Base-by-base conservation (phyloP, 2,113 vertebrate genomes). In the Mugil cephalus region DNA sequence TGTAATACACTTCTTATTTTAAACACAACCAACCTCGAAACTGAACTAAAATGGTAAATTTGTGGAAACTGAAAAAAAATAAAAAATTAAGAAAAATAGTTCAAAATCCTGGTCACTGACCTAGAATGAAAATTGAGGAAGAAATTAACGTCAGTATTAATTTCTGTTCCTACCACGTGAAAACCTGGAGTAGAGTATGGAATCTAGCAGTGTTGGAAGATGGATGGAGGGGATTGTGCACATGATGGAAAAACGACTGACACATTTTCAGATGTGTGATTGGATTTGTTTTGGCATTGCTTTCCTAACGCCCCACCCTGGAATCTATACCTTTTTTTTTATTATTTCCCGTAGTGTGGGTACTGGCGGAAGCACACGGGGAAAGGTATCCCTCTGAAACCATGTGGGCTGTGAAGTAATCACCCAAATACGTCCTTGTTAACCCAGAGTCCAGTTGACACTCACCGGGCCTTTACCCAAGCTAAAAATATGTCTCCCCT, bases 281-380 rank as follows among this genome's bases (percentile, higher is more conserved):
- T 72, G 51, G 68, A 86, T 73, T 86, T 69, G 47, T 79, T 85
- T 91, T 90, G 80, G 85, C 68, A 72, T 51, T 6, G 42, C 17
- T 53, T 63, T 76, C 43, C 19, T 34, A 65, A 47, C 72, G 19
- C 76, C 24, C 24, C 73, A 74, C 70, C 64, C 56, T 86, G 79
- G 73, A 90, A 62, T 85, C 42, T 69, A 66, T 79, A 85, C 75
- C 59, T 88, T 84, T 83, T 84, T 83, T 87, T 85, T 87, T 87
- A 89, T 88, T 83, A 87, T 89, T 91, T 90, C 87, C 88, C 82
- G 79, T 74, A 77, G 86, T 64, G 60, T 54, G 38, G 64, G 45
- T 43, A 45, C 56, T 83, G 77, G 85, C 51, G 42, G 74, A 77
- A 80, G 74, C 70, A 84, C 84, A 82, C 40, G 72, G 84, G 80